phyloP scores from a whole-genome alignment of 2,888 invertebrate genomes.

The Drosophila stalkeri region DNA sequence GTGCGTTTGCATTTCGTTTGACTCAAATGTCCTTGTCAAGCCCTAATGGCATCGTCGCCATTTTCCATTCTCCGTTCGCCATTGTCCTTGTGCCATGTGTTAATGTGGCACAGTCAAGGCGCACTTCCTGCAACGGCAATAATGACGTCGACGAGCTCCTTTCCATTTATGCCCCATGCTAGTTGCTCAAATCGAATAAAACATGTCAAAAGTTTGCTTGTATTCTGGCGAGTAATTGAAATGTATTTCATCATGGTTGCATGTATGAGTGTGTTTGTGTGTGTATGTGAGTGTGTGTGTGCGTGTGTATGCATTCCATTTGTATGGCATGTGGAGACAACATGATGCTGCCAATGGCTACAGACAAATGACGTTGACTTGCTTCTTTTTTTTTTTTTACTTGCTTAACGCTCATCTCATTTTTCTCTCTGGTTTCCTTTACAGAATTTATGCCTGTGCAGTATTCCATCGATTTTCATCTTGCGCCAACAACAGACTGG shows the following conservation, averaged over 20 bases:
- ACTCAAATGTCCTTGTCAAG: slow-evolving; percentile 72
- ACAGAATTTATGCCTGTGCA: slow-evolving; percentile 77
- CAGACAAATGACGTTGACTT: slow-evolving; percentile 24
- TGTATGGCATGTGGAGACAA: slow-evolving; percentile 21
- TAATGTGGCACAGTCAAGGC: slow-evolving; percentile 62
- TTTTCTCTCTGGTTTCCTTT: slow-evolving; percentile 33
- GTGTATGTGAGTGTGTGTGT: slow-evolving; percentile 7
- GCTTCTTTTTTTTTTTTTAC: neutral
- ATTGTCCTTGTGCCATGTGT: slow-evolving; percentile 69
- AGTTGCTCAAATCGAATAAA: slow-evolving; percentile 59
- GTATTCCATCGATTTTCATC: slow-evolving; percentile 80
- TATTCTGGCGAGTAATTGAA: slow-evolving; percentile 59
- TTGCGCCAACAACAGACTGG: slow-evolving; percentile 82
- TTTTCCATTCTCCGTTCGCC: slow-evolving; percentile 27
- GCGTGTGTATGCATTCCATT: slow-evolving; percentile 20
- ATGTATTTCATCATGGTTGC: slow-evolving; percentile 39
- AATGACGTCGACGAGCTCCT: slow-evolving; percentile 32
- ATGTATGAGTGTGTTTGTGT: neutral
- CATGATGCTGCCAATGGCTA: slow-evolving; percentile 1
- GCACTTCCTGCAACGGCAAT: slow-evolving; percentile 54
- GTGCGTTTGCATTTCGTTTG: slow-evolving; percentile 45
- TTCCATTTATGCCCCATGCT: slow-evolving; percentile 47
- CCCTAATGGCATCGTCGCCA: slow-evolving; percentile 73
- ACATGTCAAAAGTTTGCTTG: slow-evolving; percentile 41
- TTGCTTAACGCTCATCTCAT: slow-evolving; percentile 24